phyloP scores from a whole-genome alignment of 1,140 invertebrate species.

The Hermatobates lingyangjiaoensis region DNA sequence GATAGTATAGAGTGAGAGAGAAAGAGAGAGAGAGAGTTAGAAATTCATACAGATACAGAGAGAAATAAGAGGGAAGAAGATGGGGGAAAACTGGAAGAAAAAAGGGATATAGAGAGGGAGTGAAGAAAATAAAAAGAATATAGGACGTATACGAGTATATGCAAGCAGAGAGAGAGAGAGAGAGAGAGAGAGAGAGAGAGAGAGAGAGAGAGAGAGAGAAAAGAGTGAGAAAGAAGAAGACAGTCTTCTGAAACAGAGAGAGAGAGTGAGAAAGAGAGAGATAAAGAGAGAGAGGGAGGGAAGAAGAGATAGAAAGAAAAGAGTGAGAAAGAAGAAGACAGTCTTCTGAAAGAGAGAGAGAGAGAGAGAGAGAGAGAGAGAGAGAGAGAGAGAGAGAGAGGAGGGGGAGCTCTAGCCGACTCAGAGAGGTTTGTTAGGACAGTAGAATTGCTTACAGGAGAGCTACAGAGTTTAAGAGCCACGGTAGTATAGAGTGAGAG shows the following conservation, averaged over 20 bases:
- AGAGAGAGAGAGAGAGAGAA: background rate
- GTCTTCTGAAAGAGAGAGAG: background rate
- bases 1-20: background rate
- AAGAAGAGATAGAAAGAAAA: slow-evolving; percentile 12
- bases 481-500: too few relatives aligned
- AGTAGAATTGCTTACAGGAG: too few relatives aligned
- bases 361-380: background rate
- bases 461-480: too few relatives aligned
- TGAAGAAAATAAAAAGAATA: background rate
- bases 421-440: too few relatives aligned
- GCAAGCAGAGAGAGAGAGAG: slow-evolving; percentile 1
- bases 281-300: slow-evolving; percentile 3
- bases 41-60: background rate
- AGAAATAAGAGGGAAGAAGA: background rate
- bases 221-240: slow-evolving; percentile 8
- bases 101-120: slow-evolving; percentile 11
- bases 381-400: background rate
- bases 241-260: slow-evolving; percentile 11
- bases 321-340: too few relatives aligned
- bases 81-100: background rate
- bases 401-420: background rate
- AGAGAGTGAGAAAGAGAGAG: background rate
- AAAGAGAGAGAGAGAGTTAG: background rate
- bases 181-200: slow-evolving; percentile 2
- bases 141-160: background rate